Base-by-base conservation (phyloP, 1,140 invertebrate genomes). In the Wasmannia auropunctata region DNA sequence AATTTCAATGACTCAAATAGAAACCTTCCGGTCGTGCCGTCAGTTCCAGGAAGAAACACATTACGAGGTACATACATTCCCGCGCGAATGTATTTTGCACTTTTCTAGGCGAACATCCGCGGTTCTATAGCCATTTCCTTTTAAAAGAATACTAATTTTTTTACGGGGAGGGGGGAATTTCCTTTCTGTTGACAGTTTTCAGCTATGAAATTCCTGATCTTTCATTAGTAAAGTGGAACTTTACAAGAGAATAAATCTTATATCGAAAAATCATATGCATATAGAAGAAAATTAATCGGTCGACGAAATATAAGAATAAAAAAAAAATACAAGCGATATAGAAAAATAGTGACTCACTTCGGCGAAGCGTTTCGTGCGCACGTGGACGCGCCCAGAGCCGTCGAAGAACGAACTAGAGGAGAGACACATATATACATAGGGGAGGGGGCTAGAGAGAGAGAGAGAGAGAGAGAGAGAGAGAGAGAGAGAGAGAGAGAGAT, bases 331-430 rank as follows among this genome's bases (percentile, higher is more conserved):
- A 34, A 43, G 0, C 49, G 11, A 56, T 11, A 56, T 40, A 69
- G 14, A 51, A 31, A 51, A 84, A 85, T 60, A 74, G 69, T 70
- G 75, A 89, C 62, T 86, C 69, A 81, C 63, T 88, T 86, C 28
- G 43, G 62, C 56, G 54, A 79, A 86, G 54, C 60, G 51, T 88
- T 83, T n/a, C 72, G 56, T 72, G 46, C 40, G 69, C 62, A 65
- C 37, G 58, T 77, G 75, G 28, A 87, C 81, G 62, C 28, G 72
- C 81, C 67, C 22, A 74, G 46, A 58, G 31, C n/a, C 7, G 65
- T 43, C 31, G 56, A 28, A 31, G 60, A 86, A 34, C 25, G 34
- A 67, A 80, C 28, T 65, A 67, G 74, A 85, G n/a, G 77, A 80
- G 37, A 58, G 49, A 79, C 72, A n/a, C n/a, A n/a, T n/a, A n/a